Conservation (phyloP, 2,888 invertebrate genomes). For the Morinoia aosen region DNA sequence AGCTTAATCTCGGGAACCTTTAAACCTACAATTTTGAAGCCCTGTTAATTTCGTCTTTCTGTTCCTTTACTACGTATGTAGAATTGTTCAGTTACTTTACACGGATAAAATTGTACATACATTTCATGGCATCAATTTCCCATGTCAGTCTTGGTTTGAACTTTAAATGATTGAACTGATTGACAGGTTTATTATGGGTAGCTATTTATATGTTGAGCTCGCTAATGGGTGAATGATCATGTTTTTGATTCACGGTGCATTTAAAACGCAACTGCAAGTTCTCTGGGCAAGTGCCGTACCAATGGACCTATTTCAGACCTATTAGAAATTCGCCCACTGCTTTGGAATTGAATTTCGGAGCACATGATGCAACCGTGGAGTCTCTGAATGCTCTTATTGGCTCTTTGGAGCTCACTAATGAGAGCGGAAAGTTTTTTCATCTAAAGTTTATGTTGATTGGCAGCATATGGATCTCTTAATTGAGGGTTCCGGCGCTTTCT, state of each 20-base stretch:
- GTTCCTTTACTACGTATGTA: too few relatives aligned
- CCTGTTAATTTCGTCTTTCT: too few relatives aligned
- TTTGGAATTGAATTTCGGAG: not conserved
- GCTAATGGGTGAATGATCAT: not conserved
- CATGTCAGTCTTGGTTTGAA: too few relatives aligned
- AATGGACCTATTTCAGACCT: not conserved
- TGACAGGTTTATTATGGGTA: too few relatives aligned
- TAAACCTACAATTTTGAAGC: too few relatives aligned
- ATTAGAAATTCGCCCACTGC: not conserved
- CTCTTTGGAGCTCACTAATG: not conserved
- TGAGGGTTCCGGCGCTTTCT: not conserved
- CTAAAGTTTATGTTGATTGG: slow-evolving; percentile 17
- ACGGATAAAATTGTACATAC: too few relatives aligned
- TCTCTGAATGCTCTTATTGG: not conserved
- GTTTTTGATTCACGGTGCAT: not conserved
- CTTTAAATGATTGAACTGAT: too few relatives aligned
- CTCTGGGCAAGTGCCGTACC: not conserved
- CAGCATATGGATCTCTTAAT: not conserved
- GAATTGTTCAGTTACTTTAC: too few relatives aligned
- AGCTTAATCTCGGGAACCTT: too few relatives aligned
- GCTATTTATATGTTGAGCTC: too few relatives aligned
- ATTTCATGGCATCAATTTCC: too few relatives aligned
- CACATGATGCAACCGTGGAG: not conserved
- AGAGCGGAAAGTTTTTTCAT: not conserved
- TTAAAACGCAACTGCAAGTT: not conserved